Conservation (phyloP, 2,113 vertebrate genomes). For the Piprites chloris region DNA sequence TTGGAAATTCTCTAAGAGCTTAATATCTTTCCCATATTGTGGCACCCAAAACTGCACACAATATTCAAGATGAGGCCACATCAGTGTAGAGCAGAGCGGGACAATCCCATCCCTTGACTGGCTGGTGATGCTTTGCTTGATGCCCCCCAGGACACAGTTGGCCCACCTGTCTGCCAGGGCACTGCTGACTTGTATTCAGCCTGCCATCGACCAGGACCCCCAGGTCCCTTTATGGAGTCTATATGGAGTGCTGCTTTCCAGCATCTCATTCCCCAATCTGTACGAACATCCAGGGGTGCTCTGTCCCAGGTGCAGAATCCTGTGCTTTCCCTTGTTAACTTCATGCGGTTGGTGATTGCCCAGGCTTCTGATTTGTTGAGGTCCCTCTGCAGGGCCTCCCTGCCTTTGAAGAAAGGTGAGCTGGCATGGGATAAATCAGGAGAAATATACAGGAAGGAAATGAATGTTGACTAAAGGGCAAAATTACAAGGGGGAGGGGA, state of each 20-base stretch:
- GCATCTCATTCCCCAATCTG: background rate
- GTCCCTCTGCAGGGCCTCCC: background rate
- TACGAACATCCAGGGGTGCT: background rate
- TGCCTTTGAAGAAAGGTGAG: background rate
- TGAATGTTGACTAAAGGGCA: background rate
- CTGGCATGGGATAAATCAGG: background rate
- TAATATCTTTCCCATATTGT: background rate
- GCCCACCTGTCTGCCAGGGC: background rate
- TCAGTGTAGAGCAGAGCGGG: background rate
- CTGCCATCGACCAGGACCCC: background rate
- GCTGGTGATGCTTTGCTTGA: background rate
- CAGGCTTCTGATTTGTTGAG: background rate
- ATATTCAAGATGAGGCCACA: background rate
- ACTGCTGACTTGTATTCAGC: background rate
- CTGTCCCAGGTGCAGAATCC: background rate
- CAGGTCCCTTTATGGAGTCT: background rate
- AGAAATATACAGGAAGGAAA: background rate
- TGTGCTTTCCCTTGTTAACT: background rate
- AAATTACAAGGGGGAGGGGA: background rate
- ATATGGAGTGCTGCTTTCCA: background rate
- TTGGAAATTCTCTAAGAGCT: background rate
- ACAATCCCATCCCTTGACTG: background rate
- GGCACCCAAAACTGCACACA: background rate
- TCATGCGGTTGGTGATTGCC: background rate
- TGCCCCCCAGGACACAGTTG: background rate